phyloP scores from a whole-genome alignment of 2,888 invertebrate species.

The Cactoblastis cactorum region DNA sequence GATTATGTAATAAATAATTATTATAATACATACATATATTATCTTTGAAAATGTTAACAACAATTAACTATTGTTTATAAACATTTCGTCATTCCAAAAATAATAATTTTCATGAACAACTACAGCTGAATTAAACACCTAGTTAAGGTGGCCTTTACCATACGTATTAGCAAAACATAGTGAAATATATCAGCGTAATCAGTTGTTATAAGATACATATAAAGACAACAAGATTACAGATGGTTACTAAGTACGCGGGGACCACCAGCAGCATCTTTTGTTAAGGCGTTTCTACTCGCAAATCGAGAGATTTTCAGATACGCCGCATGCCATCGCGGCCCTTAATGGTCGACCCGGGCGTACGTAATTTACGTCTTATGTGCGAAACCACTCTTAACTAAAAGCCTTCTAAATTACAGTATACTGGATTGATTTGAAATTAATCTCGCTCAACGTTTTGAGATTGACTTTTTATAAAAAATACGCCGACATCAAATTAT shows the following conservation, averaged over 20 bases:
- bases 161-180: not conserved
- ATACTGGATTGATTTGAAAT: conserved; percentile 72
- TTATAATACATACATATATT: no score
- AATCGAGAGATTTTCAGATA: conserved; percentile 73
- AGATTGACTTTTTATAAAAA: conserved; percentile 43
- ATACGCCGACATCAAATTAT: conserved; percentile 27
- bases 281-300: conserved; percentile 64
- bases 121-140: not conserved
- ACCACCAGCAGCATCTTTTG: conserved; percentile 74
- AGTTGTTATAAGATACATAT: not conserved
- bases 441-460: conserved; percentile 55
- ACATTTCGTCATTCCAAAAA: no score
- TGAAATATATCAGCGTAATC: not conserved
- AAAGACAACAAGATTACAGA: conserved; percentile 50
- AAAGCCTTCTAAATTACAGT: conserved; percentile 74
- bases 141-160: no score
- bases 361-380: conserved; percentile 75
- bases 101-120: no score
- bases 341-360: conserved; percentile 69
- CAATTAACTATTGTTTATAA: no score
- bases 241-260: conserved; percentile 49
- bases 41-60: no score
- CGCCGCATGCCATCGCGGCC: conserved; percentile 64
- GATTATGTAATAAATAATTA: not conserved
- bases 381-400: conserved; percentile 75